phyloP scores from a whole-genome alignment of 2,113 vertebrate species.

The Setophaga coronata region DNA sequence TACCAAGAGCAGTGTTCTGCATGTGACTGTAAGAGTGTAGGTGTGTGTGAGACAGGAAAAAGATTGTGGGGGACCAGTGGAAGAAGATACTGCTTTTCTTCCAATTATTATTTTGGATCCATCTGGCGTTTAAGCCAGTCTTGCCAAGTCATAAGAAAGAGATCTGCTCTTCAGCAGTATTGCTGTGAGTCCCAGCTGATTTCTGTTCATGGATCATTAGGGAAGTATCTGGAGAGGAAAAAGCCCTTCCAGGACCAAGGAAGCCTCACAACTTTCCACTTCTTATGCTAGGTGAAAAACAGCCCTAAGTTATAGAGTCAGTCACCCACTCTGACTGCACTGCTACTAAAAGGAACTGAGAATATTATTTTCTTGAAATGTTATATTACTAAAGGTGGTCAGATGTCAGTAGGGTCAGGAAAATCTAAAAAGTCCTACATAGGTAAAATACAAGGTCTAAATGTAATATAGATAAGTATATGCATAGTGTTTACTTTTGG shows the following conservation, averaged over 20 bases:
- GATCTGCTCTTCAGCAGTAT: background rate
- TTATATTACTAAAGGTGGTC: background rate
- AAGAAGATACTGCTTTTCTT: slow-evolving; percentile 30
- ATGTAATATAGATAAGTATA: background rate
- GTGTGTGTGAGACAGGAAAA: slow-evolving; percentile 36
- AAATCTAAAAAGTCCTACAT: background rate
- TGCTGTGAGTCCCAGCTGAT: background rate
- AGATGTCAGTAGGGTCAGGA: background rate
- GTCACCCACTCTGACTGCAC: background rate
- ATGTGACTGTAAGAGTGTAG: background rate
- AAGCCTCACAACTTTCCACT: background rate
- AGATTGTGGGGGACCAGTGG: background rate
- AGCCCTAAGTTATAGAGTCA: background rate
- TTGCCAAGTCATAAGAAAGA: slow-evolving; percentile 21
- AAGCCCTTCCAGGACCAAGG: background rate
- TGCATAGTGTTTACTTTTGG: background rate
- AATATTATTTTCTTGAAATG: background rate
- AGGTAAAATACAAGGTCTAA: background rate
- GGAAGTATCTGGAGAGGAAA: background rate
- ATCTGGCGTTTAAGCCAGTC: slow-evolving; percentile 42
- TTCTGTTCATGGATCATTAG: slow-evolving; percentile 2
- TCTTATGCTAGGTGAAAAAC: background rate
- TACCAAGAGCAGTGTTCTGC: background rate
- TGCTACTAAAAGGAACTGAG: background rate
- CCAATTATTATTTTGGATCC: slow-evolving; percentile 36